Conservation (phyloP, 2,888 invertebrate genomes). For the Baccha elongata region DNA sequence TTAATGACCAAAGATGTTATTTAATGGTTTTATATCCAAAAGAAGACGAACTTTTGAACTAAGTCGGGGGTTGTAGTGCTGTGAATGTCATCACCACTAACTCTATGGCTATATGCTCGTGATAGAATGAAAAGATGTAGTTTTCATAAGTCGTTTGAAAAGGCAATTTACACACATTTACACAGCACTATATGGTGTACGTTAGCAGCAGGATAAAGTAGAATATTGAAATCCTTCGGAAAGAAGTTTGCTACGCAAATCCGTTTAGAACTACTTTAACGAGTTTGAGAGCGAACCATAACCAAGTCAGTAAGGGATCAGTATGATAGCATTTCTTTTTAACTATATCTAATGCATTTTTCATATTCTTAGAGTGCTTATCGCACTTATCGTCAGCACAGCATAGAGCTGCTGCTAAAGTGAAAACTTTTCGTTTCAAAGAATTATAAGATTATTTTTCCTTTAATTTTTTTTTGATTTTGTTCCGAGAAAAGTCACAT, state of each 20-base stretch:
- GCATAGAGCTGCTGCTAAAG: conserved; percentile 53
- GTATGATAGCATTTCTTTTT: background rate
- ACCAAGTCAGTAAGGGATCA: background rate
- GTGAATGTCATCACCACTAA: background rate
- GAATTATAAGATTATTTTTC: conserved; percentile 65
- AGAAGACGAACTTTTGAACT: conserved; percentile 39
- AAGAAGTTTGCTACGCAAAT: conserved; percentile 56
- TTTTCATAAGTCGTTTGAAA: background rate
- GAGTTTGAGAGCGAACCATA: conserved; percentile 9
- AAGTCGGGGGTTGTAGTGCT: background rate
- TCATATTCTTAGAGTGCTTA: conserved; percentile 71
- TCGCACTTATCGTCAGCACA: conserved; percentile 66
- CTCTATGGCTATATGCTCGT: no score
- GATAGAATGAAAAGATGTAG: background rate
- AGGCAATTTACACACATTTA: conserved; percentile 1
- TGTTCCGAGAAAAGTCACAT: background rate
- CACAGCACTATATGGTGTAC: background rate
- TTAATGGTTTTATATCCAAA: conserved; percentile 34
- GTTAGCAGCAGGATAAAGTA: no score
- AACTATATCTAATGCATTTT: conserved; percentile 70
- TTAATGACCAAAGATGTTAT: conserved; percentile 43
- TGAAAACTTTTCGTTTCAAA: conserved; percentile 69
- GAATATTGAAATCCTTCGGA: conserved; percentile 59
- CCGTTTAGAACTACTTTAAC: conserved; percentile 56
- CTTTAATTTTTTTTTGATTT: conserved; percentile 32